A percentile compares a stretch with the other conserved stretches of the same genome.
These are phyloP conservation scores for Pomatostomus ruficeps DNA, from an alignment of 2,113 vertebrate genomes.

Conservation along the genomic window DNA sequence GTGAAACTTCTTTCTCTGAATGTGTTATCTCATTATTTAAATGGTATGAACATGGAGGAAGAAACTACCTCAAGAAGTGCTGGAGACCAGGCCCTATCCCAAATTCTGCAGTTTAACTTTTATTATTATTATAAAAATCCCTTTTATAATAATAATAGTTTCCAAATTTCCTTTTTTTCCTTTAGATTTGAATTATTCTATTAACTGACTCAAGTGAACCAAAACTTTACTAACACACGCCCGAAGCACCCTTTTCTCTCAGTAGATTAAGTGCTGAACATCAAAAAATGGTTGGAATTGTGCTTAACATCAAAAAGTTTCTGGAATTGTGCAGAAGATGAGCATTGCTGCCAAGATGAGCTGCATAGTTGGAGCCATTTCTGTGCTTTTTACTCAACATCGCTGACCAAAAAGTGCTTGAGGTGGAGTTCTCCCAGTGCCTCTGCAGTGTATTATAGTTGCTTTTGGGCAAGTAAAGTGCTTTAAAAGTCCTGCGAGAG, in stretches of 20 bases:
- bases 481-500: neutral
- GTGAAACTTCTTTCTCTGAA: too few species aligned
- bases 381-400: fast-evolving
- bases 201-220: neutral
- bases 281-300: too few species aligned
- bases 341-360: neutral
- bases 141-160: neutral
- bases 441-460: neutral
- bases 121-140: too few species aligned
- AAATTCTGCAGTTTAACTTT: neutral
- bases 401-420: neutral
- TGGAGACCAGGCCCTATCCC: neutral
- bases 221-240: neutral
- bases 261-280: neutral
- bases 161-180: neutral
- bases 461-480: neutral
- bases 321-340: neutral
- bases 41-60: neutral
- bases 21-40: neutral
- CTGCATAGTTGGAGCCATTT: fast-evolving
- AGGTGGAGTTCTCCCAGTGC: neutral
- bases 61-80: neutral
- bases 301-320: neutral
- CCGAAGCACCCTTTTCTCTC: neutral
- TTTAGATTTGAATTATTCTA: neutral